Evolutionary conservation across 37 sponge, comb jelly and placozoan genomes (phyloP).

Genomic region (Chondrosia reniformis): DNA sequence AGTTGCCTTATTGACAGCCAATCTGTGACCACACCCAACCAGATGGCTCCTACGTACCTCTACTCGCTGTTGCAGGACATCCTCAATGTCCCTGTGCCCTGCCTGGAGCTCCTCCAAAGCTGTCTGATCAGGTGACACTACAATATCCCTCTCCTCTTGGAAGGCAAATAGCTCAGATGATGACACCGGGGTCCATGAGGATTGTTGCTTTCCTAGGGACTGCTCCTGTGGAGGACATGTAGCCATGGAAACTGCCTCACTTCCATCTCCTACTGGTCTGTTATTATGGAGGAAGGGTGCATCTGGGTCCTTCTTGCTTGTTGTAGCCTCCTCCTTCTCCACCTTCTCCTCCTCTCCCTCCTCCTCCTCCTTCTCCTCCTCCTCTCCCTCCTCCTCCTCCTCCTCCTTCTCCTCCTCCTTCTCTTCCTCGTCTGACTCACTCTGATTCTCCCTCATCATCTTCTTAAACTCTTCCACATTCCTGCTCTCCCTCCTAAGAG

Average conservation of each 20-base stretch:
- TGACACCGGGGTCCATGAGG: background rate
- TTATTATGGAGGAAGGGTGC: no score
- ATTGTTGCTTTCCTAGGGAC: no score
- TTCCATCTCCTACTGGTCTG: background rate
- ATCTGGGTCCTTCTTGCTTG: no score
- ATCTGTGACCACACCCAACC: no score
- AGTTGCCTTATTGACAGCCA: no score
- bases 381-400: background rate
- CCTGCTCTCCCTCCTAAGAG: background rate
- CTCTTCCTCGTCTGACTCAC: background rate
- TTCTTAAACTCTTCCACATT: background rate
- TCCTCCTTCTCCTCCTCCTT: background rate
- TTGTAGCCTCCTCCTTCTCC: background rate
- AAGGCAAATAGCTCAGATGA: slow-evolving; percentile 5
- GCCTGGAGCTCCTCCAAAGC: slow-evolving; percentile 14
- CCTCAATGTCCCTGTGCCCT: slow-evolving; percentile 6
- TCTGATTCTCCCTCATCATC: background rate
- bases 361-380: background rate
- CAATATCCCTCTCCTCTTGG: background rate
- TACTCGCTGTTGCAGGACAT: background rate
- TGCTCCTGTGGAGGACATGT: background rate
- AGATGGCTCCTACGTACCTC: background rate
- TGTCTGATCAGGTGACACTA: slow-evolving; percentile 6
- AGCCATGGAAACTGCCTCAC: background rate
- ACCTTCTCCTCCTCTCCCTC: background rate